Conservation (phyloP, 1,140 invertebrate species). For the Atta colombica region DNA sequence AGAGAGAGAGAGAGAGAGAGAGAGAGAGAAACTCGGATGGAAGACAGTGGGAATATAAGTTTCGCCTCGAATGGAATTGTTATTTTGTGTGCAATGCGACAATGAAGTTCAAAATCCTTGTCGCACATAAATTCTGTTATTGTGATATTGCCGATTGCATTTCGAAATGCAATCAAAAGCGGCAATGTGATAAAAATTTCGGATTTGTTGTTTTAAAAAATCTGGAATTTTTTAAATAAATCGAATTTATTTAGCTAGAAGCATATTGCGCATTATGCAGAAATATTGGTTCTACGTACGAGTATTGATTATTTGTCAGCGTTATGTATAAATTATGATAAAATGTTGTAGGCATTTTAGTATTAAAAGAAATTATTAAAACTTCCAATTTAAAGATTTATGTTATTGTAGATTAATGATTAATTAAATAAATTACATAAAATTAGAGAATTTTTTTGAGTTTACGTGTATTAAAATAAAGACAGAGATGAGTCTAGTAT, state of each 20-base stretch:
- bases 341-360: not conserved
- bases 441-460: not conserved
- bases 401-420: not conserved
- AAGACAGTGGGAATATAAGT: slow-evolving; percentile 54
- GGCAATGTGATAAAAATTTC: not conserved
- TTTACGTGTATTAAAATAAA: not conserved
- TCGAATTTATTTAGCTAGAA: not conserved
- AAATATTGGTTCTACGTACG: not conserved
- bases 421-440: not conserved
- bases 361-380: slow-evolving; percentile 20
- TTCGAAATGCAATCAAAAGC: not conserved
- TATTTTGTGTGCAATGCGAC: slow-evolving; percentile 66
- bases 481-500: not conserved
- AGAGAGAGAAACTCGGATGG: slow-evolving; percentile 23
- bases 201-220: not conserved
- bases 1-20: too few relatives aligned
- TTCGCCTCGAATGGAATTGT: slow-evolving; percentile 65
- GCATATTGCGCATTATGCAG: not conserved
- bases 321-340: not conserved
- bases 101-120: slow-evolving; percentile 66
- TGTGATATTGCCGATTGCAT: not conserved
- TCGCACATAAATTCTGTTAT: slow-evolving; percentile 59
- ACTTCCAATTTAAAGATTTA: not conserved
- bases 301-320: slow-evolving; percentile 5
- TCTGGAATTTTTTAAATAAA: not conserved